Evolutionary conservation across 2,888 invertebrate species (phyloP).

Genomic region (Ectemnius continuus): DNA sequence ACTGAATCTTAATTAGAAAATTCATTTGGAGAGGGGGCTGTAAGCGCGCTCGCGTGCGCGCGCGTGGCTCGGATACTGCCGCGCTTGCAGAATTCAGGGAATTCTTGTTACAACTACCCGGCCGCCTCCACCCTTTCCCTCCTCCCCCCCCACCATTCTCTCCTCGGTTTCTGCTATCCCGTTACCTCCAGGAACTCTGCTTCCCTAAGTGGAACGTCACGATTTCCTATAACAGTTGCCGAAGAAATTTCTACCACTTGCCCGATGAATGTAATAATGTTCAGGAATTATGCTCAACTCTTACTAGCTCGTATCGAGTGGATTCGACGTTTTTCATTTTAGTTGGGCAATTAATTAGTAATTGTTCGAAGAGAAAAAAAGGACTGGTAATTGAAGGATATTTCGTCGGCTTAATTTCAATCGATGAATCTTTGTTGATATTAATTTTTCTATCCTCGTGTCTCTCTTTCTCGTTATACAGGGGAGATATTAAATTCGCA

Average conservation of each 20-base stretch:
- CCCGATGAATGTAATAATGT: neutral
- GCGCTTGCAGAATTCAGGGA: conserved; percentile 50
- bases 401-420: no score
- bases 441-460: no score
- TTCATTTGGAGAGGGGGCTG: conserved; percentile 53
- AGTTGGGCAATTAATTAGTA: no score
- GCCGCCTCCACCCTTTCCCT: no score
- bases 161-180: neutral
- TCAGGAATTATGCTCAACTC: no score
- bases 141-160: no score
- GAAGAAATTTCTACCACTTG: neutral
- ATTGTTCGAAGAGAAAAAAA: no score
- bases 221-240: neutral
- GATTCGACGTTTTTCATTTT: no score
- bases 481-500: neutral
- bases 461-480: conserved; percentile 35
- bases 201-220: neutral
- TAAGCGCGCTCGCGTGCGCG: neutral
- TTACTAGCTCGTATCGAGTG: no score
- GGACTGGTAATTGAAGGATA: no score
- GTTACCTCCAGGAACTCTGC: neutral
- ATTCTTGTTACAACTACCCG: conserved; percentile 50
- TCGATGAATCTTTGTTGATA: no score
- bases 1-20: conserved; percentile 68
- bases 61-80: conserved; percentile 21